These are phyloP conservation scores for Glyptemys insculpta DNA, from an alignment of 2,797 vertebrate genomes.

Conservation along the genomic window DNA sequence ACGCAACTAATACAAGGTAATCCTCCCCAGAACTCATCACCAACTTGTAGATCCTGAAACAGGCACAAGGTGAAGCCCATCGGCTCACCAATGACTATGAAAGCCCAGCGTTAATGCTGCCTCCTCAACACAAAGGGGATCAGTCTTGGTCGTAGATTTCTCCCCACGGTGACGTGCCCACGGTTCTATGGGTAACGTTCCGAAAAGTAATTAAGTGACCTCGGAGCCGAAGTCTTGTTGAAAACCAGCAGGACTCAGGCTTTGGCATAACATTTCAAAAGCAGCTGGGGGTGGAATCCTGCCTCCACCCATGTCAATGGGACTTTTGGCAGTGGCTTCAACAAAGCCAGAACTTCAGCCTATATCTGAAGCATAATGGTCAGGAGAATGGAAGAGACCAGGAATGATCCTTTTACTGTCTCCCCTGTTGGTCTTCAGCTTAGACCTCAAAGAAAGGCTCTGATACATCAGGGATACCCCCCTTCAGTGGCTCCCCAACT, in stretches of 20 bases:
- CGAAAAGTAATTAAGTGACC: background rate
- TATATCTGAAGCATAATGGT: background rate
- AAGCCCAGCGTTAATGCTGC: background rate
- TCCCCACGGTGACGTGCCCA: background rate
- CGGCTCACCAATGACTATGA: background rate
- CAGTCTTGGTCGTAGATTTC: background rate
- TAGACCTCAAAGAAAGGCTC: background rate
- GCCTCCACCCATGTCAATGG: background rate
- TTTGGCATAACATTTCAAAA: background rate
- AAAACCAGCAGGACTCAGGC: background rate
- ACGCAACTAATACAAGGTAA: too few relatives aligned
- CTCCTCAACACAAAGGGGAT: too few relatives aligned
- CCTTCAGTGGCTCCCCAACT: background rate
- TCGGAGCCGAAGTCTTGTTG: background rate
- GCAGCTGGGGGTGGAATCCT: background rate
- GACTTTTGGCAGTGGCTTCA: background rate
- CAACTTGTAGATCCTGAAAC: background rate
- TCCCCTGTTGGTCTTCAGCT: background rate
- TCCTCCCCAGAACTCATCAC: background rate
- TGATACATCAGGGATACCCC: too few relatives aligned
- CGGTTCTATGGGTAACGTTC: background rate
- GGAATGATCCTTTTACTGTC: too few relatives aligned
- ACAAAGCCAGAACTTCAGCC: too few relatives aligned
- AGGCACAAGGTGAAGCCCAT: background rate
- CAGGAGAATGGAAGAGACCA: too few relatives aligned